These are phyloP conservation scores for Heliocidaris tuberculata DNA, from an alignment of 35 echinoderm and acorn worm species.

Conservation along the genomic window DNA sequence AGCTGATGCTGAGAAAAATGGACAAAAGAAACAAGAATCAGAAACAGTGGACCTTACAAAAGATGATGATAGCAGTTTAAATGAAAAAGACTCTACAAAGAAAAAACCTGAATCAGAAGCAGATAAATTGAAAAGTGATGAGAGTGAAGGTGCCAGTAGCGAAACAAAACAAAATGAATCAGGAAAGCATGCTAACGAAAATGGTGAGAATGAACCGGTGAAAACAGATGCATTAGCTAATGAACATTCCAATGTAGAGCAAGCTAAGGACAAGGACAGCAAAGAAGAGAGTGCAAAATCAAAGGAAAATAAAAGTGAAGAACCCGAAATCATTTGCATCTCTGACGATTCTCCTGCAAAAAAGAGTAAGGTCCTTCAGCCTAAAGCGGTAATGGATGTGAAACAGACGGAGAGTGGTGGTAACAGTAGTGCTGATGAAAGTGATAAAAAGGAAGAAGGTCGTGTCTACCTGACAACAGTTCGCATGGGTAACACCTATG, in stretches of 20 bases:
- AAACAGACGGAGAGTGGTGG: conserved; percentile 31
- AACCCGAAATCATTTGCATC: conserved; percentile 14
- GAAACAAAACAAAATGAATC: background rate
- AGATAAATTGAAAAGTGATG: background rate
- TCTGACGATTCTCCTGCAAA: background rate
- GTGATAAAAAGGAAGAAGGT: conserved; percentile 41
- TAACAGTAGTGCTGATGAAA: conserved; percentile 34
- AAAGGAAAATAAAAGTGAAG: background rate
- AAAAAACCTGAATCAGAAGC: background rate
- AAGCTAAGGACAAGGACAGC: background rate
- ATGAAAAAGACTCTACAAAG: background rate
- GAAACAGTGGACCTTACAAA: conserved; percentile 20
- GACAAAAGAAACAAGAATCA: background rate
- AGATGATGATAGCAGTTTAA: background rate
- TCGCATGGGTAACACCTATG: conserved; percentile 41
- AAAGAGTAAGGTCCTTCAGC: background rate
- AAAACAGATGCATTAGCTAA: background rate
- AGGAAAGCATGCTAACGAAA: background rate
- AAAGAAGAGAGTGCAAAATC: background rate
- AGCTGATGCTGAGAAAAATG: conserved; percentile 21
- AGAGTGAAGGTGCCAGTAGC: background rate
- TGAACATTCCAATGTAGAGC: background rate
- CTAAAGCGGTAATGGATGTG: background rate
- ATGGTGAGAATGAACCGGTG: background rate
- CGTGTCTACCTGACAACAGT: conserved; percentile 43